Evolutionary conservation across 2,797 vertebrate species (phyloP), one percentile per base, ranked within the genome.

Genomic region (Tenualosa ilisha): DNA sequence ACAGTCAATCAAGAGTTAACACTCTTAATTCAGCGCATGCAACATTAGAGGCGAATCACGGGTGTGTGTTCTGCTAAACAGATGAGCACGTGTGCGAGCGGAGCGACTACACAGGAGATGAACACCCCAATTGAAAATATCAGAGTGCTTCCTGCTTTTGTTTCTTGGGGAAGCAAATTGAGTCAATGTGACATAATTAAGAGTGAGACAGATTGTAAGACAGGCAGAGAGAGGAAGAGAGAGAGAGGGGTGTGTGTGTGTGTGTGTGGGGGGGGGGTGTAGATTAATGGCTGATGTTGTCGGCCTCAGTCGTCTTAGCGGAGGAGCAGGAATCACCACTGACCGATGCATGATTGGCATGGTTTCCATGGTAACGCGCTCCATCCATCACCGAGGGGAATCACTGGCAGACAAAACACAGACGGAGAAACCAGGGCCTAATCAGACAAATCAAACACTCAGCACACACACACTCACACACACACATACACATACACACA

Each of bases 351-450:
- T 63, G 59, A 63, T 63, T 63, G 59, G 59, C n/a, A 63, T 63
- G 59, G 59, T 63, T 63, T 63, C 59, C 59, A 63, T 63, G 59
- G 59, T 24, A n/a, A 63, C 59, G 8, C 9, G n/a, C 59, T 63
- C n/a, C 59, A 63, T 63, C 59, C 59, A 63, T 63, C 59, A 63
- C 59, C 59, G n/a, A 63, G 22, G 59, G 59, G 59, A 63, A 63
- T 63, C 59, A 63, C 59, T 63, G 22, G 59, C 59, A 63, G 59
- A 63, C 59, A 63, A 63, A 63, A 63, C 59, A 63, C 59, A 63
- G 59, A 63, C 59, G n/a, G 59, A 63, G 59, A 63, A 63, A 63
- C 59, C n/a, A 63, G 59, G 59, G 59, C 59, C 59, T 63, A 63
- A 63, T 63, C 59, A 63, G 59, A 63, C 59, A 63, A 63, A 63